phyloP scores from a whole-genome alignment of 2,888 invertebrate genomes.

The Rhingia campestris region DNA sequence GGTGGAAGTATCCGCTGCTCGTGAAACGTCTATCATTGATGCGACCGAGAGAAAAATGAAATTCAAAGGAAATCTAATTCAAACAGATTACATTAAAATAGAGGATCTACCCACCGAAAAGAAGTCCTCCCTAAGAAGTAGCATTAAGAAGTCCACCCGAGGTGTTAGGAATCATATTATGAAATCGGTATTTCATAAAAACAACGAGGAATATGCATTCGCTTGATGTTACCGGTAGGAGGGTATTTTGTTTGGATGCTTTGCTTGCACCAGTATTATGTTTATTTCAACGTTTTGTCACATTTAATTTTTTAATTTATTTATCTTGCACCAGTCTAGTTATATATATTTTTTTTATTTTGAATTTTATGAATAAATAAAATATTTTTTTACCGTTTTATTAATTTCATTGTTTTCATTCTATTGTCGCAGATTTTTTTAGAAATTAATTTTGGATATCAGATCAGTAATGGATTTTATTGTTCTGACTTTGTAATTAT shows the following conservation, averaged over 20 bases:
- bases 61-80: conserved; percentile 77
- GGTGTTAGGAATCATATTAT: conserved; percentile 80
- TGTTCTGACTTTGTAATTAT: background rate
- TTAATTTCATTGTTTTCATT: background rate
- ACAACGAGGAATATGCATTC: conserved; percentile 80
- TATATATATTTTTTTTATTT: conserved; percentile 4
- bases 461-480: background rate
- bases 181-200: conserved; percentile 81
- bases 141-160: conserved; percentile 80
- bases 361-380: conserved; percentile 9
- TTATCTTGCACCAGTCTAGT: conserved; percentile 7
- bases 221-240: conserved; percentile 74
- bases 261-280: conserved; percentile 49
- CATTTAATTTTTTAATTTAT: conserved; percentile 36
- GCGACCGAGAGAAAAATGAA: conserved; percentile 80
- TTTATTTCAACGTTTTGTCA: conserved; percentile 19
- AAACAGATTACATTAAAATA: conserved; percentile 78
- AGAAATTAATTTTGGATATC: background rate
- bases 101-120: conserved; percentile 79
- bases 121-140: conserved; percentile 80
- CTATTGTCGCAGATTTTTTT: too few species aligned
- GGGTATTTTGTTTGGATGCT: background rate
- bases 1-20: conserved; percentile 35
- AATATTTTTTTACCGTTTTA: background rate
- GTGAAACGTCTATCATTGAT: conserved; percentile 81